Evolutionary conservation across 2,113 vertebrate species (phyloP).

Genomic region (Pan paniscus): DNA sequence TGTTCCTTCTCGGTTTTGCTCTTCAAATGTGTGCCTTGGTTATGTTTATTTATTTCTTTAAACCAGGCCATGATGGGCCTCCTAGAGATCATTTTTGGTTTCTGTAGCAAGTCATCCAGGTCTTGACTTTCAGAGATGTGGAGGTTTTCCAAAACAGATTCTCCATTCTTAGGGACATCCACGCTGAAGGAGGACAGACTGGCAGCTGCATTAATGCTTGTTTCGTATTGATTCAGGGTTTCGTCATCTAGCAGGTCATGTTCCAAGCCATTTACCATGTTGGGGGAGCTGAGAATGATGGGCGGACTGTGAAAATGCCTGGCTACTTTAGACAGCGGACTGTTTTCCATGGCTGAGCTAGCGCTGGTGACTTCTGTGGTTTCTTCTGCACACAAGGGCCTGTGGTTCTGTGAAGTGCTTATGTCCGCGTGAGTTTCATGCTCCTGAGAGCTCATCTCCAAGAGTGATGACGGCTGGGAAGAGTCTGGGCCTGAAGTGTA

Average conservation of each 20-base stretch:
- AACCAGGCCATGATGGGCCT: conserved; percentile 76
- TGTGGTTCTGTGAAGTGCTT: not conserved
- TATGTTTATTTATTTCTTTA: conserved; percentile 83
- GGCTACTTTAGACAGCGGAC: conserved; percentile 27
- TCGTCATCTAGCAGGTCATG: conserved; percentile 49
- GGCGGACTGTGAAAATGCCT: conserved; percentile 42
- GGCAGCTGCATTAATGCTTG: not conserved
- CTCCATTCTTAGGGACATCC: conserved; percentile 59
- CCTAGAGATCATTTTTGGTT: conserved; percentile 73
- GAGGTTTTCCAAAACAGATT: conserved; percentile 2
- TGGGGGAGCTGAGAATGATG: conserved; percentile 1
- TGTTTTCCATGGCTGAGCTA: not conserved
- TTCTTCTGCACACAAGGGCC: conserved; percentile 64
- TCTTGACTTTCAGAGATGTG: conserved; percentile 67
- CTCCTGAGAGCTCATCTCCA: conserved; percentile 49
- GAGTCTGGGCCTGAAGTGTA: not conserved
- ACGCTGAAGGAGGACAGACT: not conserved
- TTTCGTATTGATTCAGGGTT: conserved; percentile 21
- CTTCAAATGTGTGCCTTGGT: conserved; percentile 47
- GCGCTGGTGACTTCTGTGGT: not conserved
- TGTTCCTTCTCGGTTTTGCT: conserved; percentile 78
- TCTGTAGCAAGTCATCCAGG: conserved; percentile 53
- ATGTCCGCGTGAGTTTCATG: accelerated
- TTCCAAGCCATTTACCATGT: conserved; percentile 48
- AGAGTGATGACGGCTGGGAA: conserved; percentile 16